Conservation (phyloP, 2,113 vertebrate genomes). For the Dascyllus trimaculatus region DNA sequence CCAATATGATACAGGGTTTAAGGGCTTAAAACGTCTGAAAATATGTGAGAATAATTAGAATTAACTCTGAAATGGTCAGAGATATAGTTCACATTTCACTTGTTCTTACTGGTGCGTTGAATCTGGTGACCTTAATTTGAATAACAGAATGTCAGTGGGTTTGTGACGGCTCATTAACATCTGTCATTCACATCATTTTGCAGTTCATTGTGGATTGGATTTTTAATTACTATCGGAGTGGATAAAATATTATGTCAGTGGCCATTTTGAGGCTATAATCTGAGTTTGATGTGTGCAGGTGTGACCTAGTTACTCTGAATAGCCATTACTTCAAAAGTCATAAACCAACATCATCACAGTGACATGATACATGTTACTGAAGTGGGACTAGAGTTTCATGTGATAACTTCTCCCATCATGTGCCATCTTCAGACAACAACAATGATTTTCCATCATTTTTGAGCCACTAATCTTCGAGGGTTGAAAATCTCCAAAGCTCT, state of each 20-base stretch:
- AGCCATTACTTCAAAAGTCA: not conserved
- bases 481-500: no score
- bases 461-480: no score
- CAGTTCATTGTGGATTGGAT: not conserved
- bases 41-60: not conserved
- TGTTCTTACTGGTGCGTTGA: no score
- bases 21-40: not conserved
- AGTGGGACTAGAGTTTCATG: no score
- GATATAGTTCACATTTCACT: no score
- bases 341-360: not conserved
- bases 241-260: not conserved
- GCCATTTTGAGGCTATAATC: not conserved
- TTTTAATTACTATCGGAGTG: not conserved
- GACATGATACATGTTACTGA: no score
- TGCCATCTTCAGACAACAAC: no score
- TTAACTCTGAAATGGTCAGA: not conserved
- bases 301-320: not conserved
- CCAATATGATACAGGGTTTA: not conserved
- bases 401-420: no score
- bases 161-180: not conserved
- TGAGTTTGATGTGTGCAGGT: not conserved
- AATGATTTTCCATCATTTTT: no score
- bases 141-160: not conserved
- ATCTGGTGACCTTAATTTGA: no score
- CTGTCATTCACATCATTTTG: not conserved